Percentiles rank a stretch among this genome's conserved stretches.
Evolutionary conservation across 2,113 vertebrate genomes (phyloP).

Genomic region (Phaetusa simplex): DNA sequence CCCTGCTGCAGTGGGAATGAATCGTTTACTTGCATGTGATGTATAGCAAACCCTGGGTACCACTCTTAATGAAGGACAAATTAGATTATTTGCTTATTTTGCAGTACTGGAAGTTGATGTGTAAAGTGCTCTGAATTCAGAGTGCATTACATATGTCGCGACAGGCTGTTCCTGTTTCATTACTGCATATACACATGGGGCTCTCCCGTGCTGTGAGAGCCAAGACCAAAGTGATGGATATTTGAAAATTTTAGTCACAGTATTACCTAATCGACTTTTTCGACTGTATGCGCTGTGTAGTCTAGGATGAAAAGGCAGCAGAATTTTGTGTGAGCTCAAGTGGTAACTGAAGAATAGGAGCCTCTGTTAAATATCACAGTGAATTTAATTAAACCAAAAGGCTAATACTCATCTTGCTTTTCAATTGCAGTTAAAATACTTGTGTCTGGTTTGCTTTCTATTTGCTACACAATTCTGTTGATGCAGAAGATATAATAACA

Average conservation of each 20-base stretch:
- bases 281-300: not conserved
- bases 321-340: not conserved
- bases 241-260: not conserved
- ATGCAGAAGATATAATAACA: not conserved
- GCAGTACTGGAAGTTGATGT: not conserved
- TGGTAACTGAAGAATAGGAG: not conserved
- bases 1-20: not conserved
- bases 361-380: not conserved
- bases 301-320: not conserved
- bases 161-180: not conserved
- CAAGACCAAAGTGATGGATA: not conserved
- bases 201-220: not conserved
- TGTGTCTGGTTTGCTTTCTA: not conserved
- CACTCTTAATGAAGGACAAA: not conserved
- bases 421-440: not conserved
- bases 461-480: not conserved
- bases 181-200: not conserved
- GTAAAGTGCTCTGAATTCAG: not conserved
- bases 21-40: not conserved
- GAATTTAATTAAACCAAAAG: not conserved
- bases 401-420: not conserved
- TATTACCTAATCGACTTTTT: not conserved
- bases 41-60: not conserved
- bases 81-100: not conserved
- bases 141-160: not conserved